A percentile compares a stretch with the other conserved stretches of the same genome.
These are phyloP conservation scores for Orthosia cruda DNA, from an alignment of 2,888 invertebrate genomes.

Conservation along the genomic window DNA sequence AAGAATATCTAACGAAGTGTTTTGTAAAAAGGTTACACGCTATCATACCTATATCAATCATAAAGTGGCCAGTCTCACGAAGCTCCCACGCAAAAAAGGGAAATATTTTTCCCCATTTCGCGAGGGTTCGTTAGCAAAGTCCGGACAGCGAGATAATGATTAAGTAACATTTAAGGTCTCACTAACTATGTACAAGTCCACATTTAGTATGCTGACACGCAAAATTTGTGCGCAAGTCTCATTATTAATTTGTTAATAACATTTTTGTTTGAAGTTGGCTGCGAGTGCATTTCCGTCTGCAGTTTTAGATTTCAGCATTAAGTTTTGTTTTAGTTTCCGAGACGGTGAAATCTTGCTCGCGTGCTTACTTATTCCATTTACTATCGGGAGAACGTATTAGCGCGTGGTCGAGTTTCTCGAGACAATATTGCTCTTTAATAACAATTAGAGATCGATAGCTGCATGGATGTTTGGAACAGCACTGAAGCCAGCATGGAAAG, in stretches of 20 bases:
- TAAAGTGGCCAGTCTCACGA: slow-evolving; percentile 30
- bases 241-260: too few species aligned
- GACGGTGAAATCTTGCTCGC: too few species aligned
- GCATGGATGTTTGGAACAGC: slow-evolving; percentile 30
- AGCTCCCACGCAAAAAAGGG: slow-evolving; percentile 30
- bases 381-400: slow-evolving; percentile 63
- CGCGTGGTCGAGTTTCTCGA: slow-evolving; percentile 67
- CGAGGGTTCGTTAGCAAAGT: slow-evolving; percentile 53
- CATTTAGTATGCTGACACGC: too few species aligned
- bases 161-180: slow-evolving; percentile 65
- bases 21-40: slow-evolving; percentile 6
- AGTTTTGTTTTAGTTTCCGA: too few species aligned
- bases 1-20: slow-evolving; percentile 24
- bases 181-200: slow-evolving; percentile 14
- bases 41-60: slow-evolving; percentile 51
- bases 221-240: too few species aligned
- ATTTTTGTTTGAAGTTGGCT: too few species aligned
- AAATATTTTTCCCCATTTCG: slow-evolving; percentile 54
- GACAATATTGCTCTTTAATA: slow-evolving; percentile 63
- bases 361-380: too few species aligned
- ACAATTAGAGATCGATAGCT: slow-evolving; percentile 47
- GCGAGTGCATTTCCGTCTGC: too few species aligned
- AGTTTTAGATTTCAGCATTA: too few species aligned
- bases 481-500: slow-evolving; percentile 48
- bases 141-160: slow-evolving; percentile 54